phyloP scores from a whole-genome alignment of 30 jellyfish, hydroid and myxozoan genomes.

The Hydractinia echinata region DNA sequence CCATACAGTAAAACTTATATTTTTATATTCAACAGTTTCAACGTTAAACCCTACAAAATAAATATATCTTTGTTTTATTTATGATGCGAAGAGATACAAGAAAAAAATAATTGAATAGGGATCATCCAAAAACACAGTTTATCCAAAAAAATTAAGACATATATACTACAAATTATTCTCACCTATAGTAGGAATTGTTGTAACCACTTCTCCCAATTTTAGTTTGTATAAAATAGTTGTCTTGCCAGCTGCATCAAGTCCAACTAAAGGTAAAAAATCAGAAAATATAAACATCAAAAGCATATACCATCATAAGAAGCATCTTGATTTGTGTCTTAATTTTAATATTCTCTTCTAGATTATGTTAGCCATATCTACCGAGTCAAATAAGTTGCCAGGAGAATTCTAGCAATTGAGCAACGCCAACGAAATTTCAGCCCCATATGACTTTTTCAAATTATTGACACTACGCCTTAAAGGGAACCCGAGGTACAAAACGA shows the following conservation, averaged over 20 bases:
- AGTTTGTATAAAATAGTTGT: conserved; percentile 91
- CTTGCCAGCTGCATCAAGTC: conserved; percentile 99
- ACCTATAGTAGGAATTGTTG: conserved; percentile 99
- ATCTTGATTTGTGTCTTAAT: too few species aligned
- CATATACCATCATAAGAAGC: too few species aligned
- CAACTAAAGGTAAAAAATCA: conserved; percentile 49
- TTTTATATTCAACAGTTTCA: conserved; percentile 98
- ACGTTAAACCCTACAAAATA: conserved; percentile 86
- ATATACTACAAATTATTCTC: conserved; percentile 15
- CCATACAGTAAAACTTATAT: conserved; percentile 97
- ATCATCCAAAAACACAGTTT: neutral
- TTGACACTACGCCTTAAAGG: too few species aligned
- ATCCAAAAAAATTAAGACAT: neutral
- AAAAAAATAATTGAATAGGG: neutral
- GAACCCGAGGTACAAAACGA: too few species aligned
- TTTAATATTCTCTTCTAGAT: too few species aligned
- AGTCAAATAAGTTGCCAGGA: too few species aligned
- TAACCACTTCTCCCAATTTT: conserved; percentile 87
- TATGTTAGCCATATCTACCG: too few species aligned
- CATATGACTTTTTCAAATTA: too few species aligned
- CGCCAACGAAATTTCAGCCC: too few species aligned
- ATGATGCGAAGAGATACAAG: too few species aligned
- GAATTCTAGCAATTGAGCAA: too few species aligned
- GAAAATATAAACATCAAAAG: neutral
- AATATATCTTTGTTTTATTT: too few species aligned